These are phyloP conservation scores for Bruchidius siliquastri DNA, from an alignment of 2,888 invertebrate genomes.

Conservation along the genomic window DNA sequence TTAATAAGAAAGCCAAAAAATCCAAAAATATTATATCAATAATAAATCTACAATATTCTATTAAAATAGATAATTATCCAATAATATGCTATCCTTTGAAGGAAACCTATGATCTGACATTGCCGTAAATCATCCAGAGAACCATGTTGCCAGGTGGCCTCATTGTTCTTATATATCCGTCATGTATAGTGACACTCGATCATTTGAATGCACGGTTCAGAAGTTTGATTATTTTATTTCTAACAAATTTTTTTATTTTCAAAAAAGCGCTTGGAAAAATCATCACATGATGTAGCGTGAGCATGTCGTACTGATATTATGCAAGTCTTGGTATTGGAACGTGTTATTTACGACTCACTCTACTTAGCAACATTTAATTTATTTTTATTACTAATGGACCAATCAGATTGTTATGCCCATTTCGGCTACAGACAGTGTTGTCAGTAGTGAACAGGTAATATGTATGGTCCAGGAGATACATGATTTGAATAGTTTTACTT, in stretches of 20 bases:
- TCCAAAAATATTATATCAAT: no score
- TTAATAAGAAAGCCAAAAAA: no score
- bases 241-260: neutral
- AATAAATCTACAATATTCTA: no score
- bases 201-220: neutral
- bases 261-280: no score
- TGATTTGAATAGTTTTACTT: no score
- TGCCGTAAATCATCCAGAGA: neutral
- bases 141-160: neutral
- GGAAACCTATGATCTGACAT: neutral
- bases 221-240: neutral
- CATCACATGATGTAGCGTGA: no score
- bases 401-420: neutral
- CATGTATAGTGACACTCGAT: neutral
- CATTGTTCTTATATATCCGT: neutral
- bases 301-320: neutral
- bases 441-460: neutral
- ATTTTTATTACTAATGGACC: neutral
- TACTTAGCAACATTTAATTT: neutral
- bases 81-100: neutral
- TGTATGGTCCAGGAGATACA: no score
- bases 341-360: neutral
- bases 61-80: no score
- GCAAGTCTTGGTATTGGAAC: neutral
- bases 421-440: neutral